These are phyloP conservation scores for Drosophila melanica DNA, from an alignment of 1,140 invertebrate species.

Conservation along the genomic window DNA sequence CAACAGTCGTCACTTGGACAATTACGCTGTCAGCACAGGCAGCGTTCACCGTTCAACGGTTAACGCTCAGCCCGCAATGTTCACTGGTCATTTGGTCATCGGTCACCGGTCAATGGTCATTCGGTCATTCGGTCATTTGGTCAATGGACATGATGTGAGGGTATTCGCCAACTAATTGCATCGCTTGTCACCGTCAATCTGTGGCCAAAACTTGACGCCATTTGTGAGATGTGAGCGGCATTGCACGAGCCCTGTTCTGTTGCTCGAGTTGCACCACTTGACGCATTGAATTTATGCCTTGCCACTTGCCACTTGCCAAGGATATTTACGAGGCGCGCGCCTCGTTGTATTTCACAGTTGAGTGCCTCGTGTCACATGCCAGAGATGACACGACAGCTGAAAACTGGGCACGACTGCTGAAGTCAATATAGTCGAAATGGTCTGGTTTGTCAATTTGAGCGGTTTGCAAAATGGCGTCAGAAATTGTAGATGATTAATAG, in stretches of 20 bases:
- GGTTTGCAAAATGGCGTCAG: too few species aligned
- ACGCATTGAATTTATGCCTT: constrained; percentile 55
- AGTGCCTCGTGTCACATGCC: constrained; percentile 23
- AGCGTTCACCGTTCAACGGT: background rate
- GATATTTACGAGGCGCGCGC: constrained; percentile 31
- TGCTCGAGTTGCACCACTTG: constrained; percentile 28
- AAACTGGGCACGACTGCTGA: too few species aligned
- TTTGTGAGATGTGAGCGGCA: constrained; percentile 8
- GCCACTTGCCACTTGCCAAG: constrained; percentile 29
- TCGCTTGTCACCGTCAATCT: constrained; percentile 45
- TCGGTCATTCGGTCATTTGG: constrained; percentile 1
- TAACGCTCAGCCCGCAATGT: background rate
- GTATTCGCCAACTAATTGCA: constrained; percentile 38
- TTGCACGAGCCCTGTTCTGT: background rate
- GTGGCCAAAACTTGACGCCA: constrained; percentile 21
- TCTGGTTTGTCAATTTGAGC: too few species aligned
- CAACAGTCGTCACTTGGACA: constrained; percentile 21
- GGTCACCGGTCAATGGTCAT: constrained; percentile 1
- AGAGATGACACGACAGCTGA: constrained; percentile 14
- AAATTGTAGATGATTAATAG: too few species aligned
- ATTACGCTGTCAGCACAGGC: constrained; percentile 36
- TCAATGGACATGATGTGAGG: constrained; percentile 8
- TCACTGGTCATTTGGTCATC: background rate
- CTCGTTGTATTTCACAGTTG: constrained; percentile 27
- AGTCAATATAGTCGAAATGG: too few species aligned